phyloP scores from a whole-genome alignment of 2,113 vertebrate genomes.

The Burhinus oedicnemus region DNA sequence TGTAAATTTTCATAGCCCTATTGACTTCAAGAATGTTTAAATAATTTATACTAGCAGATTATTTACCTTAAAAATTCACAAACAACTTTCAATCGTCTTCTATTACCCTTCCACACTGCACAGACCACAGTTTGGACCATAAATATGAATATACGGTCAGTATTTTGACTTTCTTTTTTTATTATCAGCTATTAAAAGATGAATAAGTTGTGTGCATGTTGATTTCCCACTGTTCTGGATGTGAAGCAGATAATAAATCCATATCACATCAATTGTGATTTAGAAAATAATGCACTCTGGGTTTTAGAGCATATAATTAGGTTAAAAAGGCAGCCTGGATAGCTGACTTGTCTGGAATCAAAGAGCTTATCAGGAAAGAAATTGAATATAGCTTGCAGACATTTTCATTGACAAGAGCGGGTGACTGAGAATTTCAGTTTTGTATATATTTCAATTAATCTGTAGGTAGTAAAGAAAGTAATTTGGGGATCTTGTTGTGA shows the following conservation, averaged over 20 bases:
- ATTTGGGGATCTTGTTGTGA: background rate
- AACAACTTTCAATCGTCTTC: background rate
- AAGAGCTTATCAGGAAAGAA: background rate
- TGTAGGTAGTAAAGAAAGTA: background rate
- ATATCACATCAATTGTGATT: background rate
- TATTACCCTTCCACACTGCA: background rate
- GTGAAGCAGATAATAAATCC: background rate
- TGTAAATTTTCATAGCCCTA: background rate
- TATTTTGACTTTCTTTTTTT: background rate
- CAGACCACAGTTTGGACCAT: background rate
- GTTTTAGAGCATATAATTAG: constrained; percentile 28
- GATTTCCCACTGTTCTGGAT: background rate
- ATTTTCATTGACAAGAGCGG: background rate
- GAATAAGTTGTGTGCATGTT: background rate
- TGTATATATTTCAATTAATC: background rate
- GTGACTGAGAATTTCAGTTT: background rate
- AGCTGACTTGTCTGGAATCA: constrained; percentile 10
- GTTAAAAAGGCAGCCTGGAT: constrained; percentile 14
- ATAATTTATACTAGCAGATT: background rate
- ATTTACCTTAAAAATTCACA: background rate
- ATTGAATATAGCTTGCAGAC: background rate
- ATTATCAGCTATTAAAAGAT: background rate
- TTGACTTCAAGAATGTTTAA: background rate
- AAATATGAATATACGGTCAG: background rate
- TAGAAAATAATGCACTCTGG: background rate